Evolutionary conservation across 2,888 invertebrate genomes (phyloP), one percentile per base, ranked within the genome.

Genomic region (Troilus luridus): DNA sequence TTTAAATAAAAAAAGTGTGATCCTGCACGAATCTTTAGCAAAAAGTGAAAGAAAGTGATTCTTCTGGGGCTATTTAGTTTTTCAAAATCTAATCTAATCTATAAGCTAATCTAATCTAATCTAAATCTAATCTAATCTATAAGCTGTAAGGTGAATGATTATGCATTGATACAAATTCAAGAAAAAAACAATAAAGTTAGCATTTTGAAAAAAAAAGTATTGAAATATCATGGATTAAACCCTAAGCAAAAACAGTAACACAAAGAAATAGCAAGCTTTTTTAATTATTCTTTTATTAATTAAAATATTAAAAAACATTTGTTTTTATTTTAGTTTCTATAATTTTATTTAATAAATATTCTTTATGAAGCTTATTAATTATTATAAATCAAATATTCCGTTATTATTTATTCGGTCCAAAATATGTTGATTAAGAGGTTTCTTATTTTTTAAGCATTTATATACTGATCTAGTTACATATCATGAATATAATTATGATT

Each of bases 401-500:
- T 59, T 59, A 3, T 60, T 60, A 21, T 62, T 19, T 62, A 10
- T 62, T 8, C 21, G 62, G 19, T 62, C 62, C 21, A 9, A 62
- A 41, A 24, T 24, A 64, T 64, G 24, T 0, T 64, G 2, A 1
- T 64, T 64, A n/a, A 64, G 24, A 64, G n/a, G 64, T 10, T 64
- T 24, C 11, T 0, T 64, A 64, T 24, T 64, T 64, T n/a, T 7
- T 64, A 24, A 24, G 14, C 62, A 64, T 27, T 41, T 77, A 7
- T 41, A 67, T 54, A 6, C 56, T 85, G 85, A 56, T 85, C 56
- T 56, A n/a, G n/a, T 85, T 5, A 85, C 56, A 56, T 85, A 85
- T 56, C n/a, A n/a, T 85, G 11, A 85, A 56, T 56, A 54, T 85
- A 56, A n/a, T 81, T 81, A 81, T 85, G 56, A 85, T 56, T 85